Evolutionary conservation across 2,113 vertebrate genomes (phyloP), one percentile per base, ranked within the genome.

Genomic region (Apodemus speciosus): DNA sequence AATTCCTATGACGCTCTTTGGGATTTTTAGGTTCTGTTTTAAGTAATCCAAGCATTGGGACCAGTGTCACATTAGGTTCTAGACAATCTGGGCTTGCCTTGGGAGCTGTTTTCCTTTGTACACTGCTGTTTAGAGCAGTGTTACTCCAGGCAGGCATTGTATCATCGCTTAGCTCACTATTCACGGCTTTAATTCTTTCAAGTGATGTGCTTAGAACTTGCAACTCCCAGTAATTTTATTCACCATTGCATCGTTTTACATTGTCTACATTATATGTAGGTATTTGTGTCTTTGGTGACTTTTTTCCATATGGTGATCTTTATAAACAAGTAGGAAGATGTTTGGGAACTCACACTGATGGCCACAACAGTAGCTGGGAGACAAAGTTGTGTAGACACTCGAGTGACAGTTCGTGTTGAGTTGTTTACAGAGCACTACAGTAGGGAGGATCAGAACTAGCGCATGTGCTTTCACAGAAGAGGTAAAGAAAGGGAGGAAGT

Each of bases 141-240:
- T 51, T 53, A 32, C 75, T 81, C 85, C 4, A 77, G 0, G 3
- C 73, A 15, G 66, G 11, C 58, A 2, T 51, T 21, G 32, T 56
- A 15, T 66, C 25, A 60, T 35, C 73, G 43, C 56, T 71, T 90
- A 89, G 56, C 23, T n/a, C 90, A 58, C 23, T 79, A n/a, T 88
- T 85, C 8, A 72, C 16, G 21, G 66, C 11, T 85, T 76, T 86
- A 69, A 38, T 51, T 32, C 1, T 85, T 87, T 49, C 85, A 51
- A 85, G 73, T 85, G 66, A 75, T 66, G 40, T 73, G 32, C n/a
- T 58, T 87, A 93, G 86, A 60, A 35, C 1, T 90, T 88, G 81
- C 56, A 83, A 58, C 32, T 8, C 1, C 27, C 10, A 58, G 49
- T 7, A 38, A 30, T 30, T 35, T 32, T 88, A 90, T 64, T 81